Evolutionary conservation across 2,888 invertebrate species (phyloP).

Genomic region (Mechanitis mazaeus): DNA sequence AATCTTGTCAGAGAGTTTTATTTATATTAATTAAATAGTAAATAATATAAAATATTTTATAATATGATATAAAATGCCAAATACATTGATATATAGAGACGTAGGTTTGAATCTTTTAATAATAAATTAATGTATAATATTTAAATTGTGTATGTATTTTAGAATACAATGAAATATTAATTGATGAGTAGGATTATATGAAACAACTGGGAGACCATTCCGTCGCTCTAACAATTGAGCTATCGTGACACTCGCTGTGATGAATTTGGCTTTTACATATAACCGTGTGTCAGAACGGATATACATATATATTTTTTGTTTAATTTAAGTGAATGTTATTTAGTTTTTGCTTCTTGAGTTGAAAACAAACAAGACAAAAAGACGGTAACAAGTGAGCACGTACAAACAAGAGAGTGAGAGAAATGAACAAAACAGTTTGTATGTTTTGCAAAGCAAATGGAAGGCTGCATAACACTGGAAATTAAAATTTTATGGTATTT

Average conservation of each 20-base stretch:
- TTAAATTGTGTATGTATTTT: background rate
- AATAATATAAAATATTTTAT: too few species aligned
- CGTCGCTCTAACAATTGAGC: too few species aligned
- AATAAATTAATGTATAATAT: too few species aligned
- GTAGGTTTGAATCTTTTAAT: too few species aligned
- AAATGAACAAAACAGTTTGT: conserved; percentile 33
- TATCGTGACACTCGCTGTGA: too few species aligned
- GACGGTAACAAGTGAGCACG: conserved; percentile 32
- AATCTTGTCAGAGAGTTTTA: too few species aligned
- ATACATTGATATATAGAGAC: too few species aligned
- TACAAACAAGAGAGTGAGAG: conserved; percentile 33
- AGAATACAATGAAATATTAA: background rate
- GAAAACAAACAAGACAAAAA: conserved; percentile 11
- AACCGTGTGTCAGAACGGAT: background rate
- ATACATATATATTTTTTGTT: background rate
- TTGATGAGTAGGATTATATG: background rate
- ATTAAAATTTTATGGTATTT: conserved; percentile 28
- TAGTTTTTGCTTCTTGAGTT: background rate
- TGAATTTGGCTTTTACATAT: too few species aligned
- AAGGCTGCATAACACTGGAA: conserved; percentile 27
- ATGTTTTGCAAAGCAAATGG: conserved; percentile 28
- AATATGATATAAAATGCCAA: too few species aligned
- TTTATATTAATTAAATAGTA: too few species aligned
- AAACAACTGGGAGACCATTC: too few species aligned
- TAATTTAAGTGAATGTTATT: background rate